phyloP scores from a whole-genome alignment of 2,113 vertebrate genomes.

The Tinamus guttatus region DNA sequence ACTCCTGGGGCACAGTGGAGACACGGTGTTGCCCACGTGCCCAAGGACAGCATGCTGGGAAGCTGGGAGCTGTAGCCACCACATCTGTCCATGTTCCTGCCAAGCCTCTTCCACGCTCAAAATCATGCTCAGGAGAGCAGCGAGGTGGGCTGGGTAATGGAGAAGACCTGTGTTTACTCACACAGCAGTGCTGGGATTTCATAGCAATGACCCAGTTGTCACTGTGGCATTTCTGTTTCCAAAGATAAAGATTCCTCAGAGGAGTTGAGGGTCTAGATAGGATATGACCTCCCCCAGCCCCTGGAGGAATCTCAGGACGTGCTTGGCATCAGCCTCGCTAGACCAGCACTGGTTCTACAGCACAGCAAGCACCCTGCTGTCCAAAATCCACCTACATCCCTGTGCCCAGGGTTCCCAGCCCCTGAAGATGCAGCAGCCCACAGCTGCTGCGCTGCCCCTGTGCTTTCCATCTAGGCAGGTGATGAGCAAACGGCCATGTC shows the following conservation, averaged over 20 bases:
- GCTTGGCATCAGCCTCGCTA: rapidly evolving
- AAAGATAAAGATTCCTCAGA: neutral
- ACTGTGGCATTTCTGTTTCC: rapidly evolving
- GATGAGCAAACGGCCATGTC: neutral
- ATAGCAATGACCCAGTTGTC: rapidly evolving
- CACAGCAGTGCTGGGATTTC: too few relatives aligned
- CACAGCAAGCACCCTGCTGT: neutral
- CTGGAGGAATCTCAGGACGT: neutral
- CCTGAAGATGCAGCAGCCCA: neutral
- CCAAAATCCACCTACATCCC: neutral
- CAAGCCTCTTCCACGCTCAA: neutral
- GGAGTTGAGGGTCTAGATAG: rapidly evolving
- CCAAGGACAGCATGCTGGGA: neutral
- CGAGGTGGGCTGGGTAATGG: neutral
- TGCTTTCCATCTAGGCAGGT: neutral
- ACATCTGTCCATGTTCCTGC: neutral
- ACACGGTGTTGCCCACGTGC: neutral
- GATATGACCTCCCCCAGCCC: neutral
- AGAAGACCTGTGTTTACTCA: neutral
- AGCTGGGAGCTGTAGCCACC: neutral
- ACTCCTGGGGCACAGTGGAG: rapidly evolving
- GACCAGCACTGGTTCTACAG: rapidly evolving
- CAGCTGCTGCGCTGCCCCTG: neutral
- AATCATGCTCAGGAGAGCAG: neutral
- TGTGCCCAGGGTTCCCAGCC: rapidly evolving